Percentiles rank a stretch among this genome's conserved stretches.
Conservation (phyloP, 2,113 vertebrate genomes). For the Entelurus aequoreus region DNA sequence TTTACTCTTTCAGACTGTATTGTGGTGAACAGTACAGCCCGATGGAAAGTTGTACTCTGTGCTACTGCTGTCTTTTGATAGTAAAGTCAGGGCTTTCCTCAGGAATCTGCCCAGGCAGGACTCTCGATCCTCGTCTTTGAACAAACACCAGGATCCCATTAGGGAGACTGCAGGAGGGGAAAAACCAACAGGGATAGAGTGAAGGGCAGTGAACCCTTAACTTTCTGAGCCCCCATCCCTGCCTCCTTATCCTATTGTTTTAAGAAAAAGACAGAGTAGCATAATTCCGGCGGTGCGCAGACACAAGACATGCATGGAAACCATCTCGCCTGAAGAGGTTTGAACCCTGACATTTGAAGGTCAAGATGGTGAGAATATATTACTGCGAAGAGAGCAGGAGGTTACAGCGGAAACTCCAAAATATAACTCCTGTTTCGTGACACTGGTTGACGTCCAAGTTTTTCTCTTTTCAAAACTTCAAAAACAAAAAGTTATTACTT, state of each 20-base stretch:
- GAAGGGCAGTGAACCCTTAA: constrained; percentile 8
- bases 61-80: constrained; percentile 50
- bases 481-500: too few relatives aligned
- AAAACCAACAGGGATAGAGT: constrained; percentile 18
- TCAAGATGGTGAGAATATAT: constrained; percentile 27
- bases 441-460: too few relatives aligned
- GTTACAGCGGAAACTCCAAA: neutral
- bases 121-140: constrained; percentile 53
- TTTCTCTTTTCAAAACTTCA: too few relatives aligned
- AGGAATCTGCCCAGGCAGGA: constrained; percentile 43
- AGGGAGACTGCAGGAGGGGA: constrained; percentile 30
- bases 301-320: constrained; percentile 41
- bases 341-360: constrained; percentile 34
- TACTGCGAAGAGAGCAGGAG: constrained; percentile 1
- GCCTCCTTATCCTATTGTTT: constrained; percentile 45
- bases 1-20: neutral
- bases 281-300: constrained; percentile 30
- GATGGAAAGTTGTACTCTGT: constrained; percentile 2
- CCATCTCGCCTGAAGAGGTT: constrained; percentile 29
- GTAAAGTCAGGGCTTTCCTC: constrained; percentile 57
- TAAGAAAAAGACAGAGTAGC: constrained; percentile 16
- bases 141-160: constrained; percentile 61
- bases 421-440: too few relatives aligned
- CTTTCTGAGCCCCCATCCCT: constrained; percentile 31
- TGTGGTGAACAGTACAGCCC: neutral